Percentiles rank a stretch among this genome's conserved stretches.
Evolutionary conservation across 2,888 invertebrate genomes (phyloP).

Genomic region (Lasioglossum villosulum): DNA sequence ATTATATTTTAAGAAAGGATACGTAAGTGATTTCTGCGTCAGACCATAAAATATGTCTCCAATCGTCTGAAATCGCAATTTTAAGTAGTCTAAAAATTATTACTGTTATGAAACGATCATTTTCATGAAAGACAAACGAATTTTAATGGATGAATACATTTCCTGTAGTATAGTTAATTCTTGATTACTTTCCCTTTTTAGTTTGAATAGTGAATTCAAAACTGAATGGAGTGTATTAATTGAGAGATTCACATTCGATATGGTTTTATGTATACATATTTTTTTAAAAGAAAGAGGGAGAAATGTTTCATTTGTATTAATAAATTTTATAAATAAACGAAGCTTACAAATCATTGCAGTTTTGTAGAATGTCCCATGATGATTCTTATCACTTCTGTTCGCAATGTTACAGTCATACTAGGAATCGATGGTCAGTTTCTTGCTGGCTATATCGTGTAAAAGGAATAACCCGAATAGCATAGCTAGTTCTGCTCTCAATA

Average conservation of each 20-base stretch:
- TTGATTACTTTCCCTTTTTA: constrained; percentile 10
- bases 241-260: constrained; percentile 21
- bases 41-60: constrained; percentile 96
- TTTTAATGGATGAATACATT: constrained; percentile 18
- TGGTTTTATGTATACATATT: constrained; percentile 15
- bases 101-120: constrained; percentile 54
- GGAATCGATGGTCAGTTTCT: constrained; percentile 86
- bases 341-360: constrained; percentile 70
- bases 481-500: constrained; percentile 96
- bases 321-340: constrained; percentile 63
- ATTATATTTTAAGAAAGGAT: constrained; percentile 89
- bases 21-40: constrained; percentile 99
- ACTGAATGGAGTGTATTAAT: constrained; percentile 26
- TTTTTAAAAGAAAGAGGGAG: background rate
- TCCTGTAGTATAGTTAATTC: constrained; percentile 18
- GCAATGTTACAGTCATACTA: constrained; percentile 68
- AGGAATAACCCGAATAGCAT: constrained; percentile 94
- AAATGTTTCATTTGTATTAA: constrained; percentile 44
- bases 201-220: constrained; percentile 1
- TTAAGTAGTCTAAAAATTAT: constrained; percentile 88
- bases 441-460: constrained; percentile 90
- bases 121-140: background rate
- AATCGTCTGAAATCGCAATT: constrained; percentile 91
- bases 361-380: constrained; percentile 67
- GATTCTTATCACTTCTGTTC: constrained; percentile 69